Percentiles rank a stretch among this genome's conserved stretches.
These are phyloP conservation scores for Melanchra persicariae DNA, from an alignment of 2,888 invertebrate genomes.

Conservation along the genomic window DNA sequence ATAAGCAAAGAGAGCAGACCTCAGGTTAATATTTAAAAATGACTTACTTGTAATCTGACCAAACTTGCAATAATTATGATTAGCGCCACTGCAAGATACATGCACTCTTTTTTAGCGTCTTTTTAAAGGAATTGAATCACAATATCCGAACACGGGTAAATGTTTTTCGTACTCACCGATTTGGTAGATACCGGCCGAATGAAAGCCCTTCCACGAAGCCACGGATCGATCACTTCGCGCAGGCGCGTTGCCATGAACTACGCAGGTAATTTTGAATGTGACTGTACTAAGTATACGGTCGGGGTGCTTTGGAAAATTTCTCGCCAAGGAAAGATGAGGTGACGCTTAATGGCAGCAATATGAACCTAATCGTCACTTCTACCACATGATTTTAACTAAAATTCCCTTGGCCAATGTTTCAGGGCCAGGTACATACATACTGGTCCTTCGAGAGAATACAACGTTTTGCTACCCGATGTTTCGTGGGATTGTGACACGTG, in stretches of 20 bases:
- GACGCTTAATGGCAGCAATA: constrained; percentile 17
- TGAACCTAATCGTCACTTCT: constrained; percentile 20
- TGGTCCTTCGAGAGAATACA: not conserved
- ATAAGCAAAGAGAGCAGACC: constrained; percentile 45
- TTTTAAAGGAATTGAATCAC: constrained; percentile 61
- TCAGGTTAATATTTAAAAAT: constrained; percentile 60
- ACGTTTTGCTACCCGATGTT: constrained; percentile 5
- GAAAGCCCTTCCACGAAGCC: constrained; percentile 64
- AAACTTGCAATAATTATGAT: constrained; percentile 88
- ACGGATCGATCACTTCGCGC: constrained; percentile 80
- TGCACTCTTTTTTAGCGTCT: constrained; percentile 77
- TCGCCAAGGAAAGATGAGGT: constrained; percentile 7
- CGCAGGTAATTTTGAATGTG: constrained; percentile 67
- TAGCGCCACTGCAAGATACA: constrained; percentile 89
- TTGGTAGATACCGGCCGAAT: constrained; percentile 80
- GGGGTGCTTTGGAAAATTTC: constrained; percentile 20
- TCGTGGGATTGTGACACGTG: constrained; percentile 25
- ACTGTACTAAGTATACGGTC: constrained; percentile 52
- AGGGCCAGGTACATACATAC: not conserved
- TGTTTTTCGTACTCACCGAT: constrained; percentile 83
- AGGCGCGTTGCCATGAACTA: constrained; percentile 75
- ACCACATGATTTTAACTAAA: not conserved
- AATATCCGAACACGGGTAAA: constrained; percentile 73
- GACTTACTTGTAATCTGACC: constrained; percentile 88
- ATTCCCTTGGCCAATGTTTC: not conserved